These are phyloP conservation scores for Alouatta caraya DNA, from an alignment of 2,797 vertebrate genomes.

Conservation along the genomic window DNA sequence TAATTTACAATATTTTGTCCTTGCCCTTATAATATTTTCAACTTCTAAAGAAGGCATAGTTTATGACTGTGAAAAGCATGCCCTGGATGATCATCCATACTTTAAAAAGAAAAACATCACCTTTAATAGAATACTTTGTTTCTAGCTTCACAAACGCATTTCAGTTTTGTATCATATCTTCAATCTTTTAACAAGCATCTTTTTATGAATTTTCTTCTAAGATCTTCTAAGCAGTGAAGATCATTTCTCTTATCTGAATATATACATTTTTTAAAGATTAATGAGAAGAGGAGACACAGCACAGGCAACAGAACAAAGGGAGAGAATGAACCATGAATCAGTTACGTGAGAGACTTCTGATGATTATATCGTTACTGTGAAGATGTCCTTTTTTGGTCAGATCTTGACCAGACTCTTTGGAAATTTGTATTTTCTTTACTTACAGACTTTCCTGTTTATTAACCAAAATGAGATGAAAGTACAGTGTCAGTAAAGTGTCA, in stretches of 20 bases:
- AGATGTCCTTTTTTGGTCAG: neutral
- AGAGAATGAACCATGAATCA: neutral
- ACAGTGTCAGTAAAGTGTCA: neutral
- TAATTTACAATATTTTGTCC: conserved; percentile 34
- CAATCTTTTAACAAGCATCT: neutral
- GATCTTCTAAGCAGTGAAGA: neutral
- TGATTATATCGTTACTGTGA: neutral
- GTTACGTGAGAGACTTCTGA: too few relatives aligned
- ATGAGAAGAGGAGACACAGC: neutral
- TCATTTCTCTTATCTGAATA: neutral
- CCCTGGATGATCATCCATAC: neutral
- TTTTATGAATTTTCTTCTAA: neutral
- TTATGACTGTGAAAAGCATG: neutral
- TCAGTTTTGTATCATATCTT: neutral
- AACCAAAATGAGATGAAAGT: neutral
- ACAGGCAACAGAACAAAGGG: neutral
- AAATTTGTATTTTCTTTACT: neutral
- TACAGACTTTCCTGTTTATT: neutral
- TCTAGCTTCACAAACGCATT: neutral
- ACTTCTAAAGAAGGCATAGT: neutral
- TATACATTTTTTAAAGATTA: neutral
- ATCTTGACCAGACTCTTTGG: neutral
- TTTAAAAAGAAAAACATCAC: neutral
- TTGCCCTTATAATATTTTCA: neutral
- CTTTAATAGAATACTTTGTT: neutral